Conservation (phyloP, 2,888 invertebrate species). For the Cybosia mesomella region DNA sequence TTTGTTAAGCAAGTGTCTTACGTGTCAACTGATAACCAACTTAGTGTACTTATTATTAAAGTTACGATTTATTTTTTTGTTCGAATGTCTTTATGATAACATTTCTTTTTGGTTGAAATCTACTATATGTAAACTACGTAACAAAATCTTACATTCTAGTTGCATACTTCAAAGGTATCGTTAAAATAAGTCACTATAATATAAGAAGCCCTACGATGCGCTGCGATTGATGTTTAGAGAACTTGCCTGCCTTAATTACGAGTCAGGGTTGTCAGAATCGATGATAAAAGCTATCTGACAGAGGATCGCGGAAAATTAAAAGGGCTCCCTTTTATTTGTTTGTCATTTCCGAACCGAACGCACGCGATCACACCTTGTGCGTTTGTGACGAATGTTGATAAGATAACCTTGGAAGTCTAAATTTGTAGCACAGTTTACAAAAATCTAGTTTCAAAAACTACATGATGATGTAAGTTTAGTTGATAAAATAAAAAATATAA, state of each 20-base stretch:
- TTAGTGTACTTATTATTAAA: too few species aligned
- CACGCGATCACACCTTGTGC: conserved; percentile 60
- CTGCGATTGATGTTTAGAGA: conserved; percentile 43
- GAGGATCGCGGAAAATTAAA: conserved; percentile 62
- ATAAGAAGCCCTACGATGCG: conserved; percentile 14
- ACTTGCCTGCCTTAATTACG: conserved; percentile 46
- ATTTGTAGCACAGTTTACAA: not conserved
- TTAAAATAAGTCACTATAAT: too few species aligned
- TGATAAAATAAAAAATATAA: not conserved
- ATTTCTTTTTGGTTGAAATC: not conserved
- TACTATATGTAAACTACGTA: not conserved
- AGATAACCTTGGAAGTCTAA: conserved; percentile 16
- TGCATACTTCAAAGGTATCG: too few species aligned
- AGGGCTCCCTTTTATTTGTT: conserved; percentile 58
- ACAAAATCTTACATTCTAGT: too few species aligned
- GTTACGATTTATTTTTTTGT: not conserved
- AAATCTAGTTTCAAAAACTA: not conserved
- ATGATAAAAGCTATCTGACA: conserved; percentile 59
- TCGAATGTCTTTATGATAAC: too few species aligned
- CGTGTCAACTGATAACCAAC: not conserved
- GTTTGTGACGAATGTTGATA: conserved; percentile 43
- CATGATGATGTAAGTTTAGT: not conserved
- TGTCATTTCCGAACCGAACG: conserved; percentile 57
- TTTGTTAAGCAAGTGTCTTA: conserved; percentile 8
- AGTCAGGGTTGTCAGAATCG: conserved; percentile 54